Evolutionary conservation across 2,797 vertebrate species (phyloP).

Genomic region (Coilia nasus): DNA sequence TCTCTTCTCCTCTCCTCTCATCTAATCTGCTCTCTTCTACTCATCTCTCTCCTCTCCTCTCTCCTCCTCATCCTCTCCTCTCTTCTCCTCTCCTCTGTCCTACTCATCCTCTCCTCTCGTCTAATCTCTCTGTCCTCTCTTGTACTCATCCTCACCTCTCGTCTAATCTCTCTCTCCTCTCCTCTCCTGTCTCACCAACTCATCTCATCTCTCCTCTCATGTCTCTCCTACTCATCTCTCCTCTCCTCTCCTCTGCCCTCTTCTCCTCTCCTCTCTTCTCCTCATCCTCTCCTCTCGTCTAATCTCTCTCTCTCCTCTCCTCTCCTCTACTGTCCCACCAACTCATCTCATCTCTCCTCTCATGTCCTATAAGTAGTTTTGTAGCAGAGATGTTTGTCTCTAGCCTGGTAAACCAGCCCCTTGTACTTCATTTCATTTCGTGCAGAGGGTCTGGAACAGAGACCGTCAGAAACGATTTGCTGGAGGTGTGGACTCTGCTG

Average conservation of each 20-base stretch:
- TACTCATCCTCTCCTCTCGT: no score
- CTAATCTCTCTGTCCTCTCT: no score
- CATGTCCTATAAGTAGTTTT: not conserved
- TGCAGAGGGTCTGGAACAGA: no score
- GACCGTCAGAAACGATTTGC: no score
- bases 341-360: not conserved
- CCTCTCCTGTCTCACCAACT: not conserved
- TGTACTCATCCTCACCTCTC: not conserved
- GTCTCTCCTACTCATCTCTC: not conserved
- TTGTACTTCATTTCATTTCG: no score
- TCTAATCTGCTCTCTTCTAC: no score
- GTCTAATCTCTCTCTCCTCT: not conserved
- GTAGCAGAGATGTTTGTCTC: conserved; percentile 46
- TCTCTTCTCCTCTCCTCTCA: no score
- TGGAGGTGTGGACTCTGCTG: no score
- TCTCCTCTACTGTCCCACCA: not conserved
- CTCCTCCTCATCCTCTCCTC: no score
- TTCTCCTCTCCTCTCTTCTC: not conserved
- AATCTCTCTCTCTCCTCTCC: not conserved
- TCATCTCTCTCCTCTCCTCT: no score
- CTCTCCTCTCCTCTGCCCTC: not conserved
- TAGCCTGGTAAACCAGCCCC: no score
- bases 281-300: not conserved
- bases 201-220: not conserved
- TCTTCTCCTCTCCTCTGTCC: no score